Percentiles rank a stretch among this genome's conserved stretches.
Conservation (phyloP, 2,113 vertebrate genomes). For the Psophia crepitans region DNA sequence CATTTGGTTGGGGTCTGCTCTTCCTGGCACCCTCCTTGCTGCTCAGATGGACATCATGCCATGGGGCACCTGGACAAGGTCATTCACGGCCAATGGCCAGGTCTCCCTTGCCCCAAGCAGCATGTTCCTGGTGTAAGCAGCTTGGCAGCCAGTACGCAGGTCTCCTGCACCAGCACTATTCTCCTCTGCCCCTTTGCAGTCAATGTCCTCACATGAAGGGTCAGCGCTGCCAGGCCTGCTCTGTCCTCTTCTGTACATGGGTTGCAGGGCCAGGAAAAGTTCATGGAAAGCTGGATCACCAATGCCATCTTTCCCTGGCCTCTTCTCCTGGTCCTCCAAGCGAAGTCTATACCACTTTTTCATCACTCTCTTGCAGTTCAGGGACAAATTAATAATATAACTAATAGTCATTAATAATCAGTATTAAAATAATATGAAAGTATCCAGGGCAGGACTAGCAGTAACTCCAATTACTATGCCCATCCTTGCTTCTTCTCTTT, state of each 20-base stretch:
- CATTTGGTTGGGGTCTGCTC: not conserved
- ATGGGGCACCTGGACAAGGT: rapidly evolving
- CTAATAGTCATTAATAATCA: not conserved
- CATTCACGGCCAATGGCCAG: no score
- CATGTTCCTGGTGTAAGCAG: not conserved
- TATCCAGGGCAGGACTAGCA: not conserved
- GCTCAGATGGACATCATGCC: not conserved
- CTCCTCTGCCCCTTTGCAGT: not conserved
- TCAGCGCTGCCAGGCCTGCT: not conserved
- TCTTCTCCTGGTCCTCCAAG: not conserved
- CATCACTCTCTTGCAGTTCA: not conserved
- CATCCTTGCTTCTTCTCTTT: not conserved
- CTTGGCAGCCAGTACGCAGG: not conserved
- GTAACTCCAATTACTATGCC: no score
- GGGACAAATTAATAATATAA: not conserved
- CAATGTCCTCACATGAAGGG: not conserved
- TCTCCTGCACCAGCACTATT: not conserved
- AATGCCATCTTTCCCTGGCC: not conserved
- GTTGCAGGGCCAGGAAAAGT: not conserved
- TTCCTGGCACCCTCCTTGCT: not conserved
- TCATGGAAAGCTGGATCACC: not conserved
- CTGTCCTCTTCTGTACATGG: rapidly evolving
- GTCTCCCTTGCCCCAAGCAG: not conserved
- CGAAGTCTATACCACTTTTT: not conserved
- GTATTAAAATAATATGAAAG: not conserved